Percentiles rank a stretch among this genome's conserved stretches.
These are phyloP conservation scores for Silvanus unidentatus DNA, from an alignment of 2,888 invertebrate species.

Conservation along the genomic window DNA sequence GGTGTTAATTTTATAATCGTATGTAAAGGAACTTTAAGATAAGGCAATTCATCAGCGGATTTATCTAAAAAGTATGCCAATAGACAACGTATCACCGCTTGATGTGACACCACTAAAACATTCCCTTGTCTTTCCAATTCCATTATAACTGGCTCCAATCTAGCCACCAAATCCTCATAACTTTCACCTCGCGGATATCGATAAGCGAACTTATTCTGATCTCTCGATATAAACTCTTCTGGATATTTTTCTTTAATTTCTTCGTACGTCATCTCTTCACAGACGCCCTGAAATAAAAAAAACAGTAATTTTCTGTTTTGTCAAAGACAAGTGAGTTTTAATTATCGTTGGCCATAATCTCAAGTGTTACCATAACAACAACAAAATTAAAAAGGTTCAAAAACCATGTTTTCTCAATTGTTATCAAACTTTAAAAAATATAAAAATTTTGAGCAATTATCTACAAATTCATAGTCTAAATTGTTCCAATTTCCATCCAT, in stretches of 20 bases:
- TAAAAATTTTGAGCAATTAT: too few species aligned
- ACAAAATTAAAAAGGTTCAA: constrained; percentile 3
- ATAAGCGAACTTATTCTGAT: constrained; percentile 96
- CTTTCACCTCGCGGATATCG: constrained; percentile 88
- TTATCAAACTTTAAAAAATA: too few species aligned
- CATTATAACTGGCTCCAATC: constrained; percentile 98
- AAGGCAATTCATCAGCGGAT: constrained; percentile 84
- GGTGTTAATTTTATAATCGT: constrained; percentile 96
- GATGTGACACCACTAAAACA: constrained; percentile 93
- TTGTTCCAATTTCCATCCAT: too few species aligned
- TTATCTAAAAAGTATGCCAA: constrained; percentile 98
- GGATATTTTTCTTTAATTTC: constrained; percentile 93
- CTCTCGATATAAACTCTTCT: constrained; percentile 90
- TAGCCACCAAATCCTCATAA: constrained; percentile 95
- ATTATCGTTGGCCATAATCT: neutral
- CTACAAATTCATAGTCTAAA: too few species aligned
- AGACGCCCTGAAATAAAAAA: constrained; percentile 71
- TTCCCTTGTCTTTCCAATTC: constrained; percentile 96
- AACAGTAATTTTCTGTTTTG: neutral
- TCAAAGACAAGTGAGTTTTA: too few species aligned
- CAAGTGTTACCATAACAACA: too few species aligned
- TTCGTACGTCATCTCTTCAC: constrained; percentile 98
- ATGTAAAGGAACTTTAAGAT: constrained; percentile 86
- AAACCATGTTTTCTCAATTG: constrained; percentile 1
- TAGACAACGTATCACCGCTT: constrained; percentile 91